Evolutionary conservation across 1,140 invertebrate genomes (phyloP), one percentile per base, ranked within the genome.

Genomic region (Ceratitis capitata): DNA sequence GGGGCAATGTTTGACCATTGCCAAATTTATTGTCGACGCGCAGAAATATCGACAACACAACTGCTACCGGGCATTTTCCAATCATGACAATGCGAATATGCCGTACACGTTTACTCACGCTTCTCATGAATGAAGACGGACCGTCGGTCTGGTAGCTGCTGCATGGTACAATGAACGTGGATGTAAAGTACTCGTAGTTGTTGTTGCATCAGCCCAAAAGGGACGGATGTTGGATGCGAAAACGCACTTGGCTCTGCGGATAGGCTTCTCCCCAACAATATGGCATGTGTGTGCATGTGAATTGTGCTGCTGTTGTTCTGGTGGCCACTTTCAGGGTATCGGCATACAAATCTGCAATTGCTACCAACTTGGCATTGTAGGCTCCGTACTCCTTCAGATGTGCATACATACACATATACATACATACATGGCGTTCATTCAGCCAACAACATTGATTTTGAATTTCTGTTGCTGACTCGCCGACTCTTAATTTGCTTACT

Each of bases 221-320:
- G 61, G 61, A 69, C 61, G 61, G 61, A 69, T 69, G 61, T 69
- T 35, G 61, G 32, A 6, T 69, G 58, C 32, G 61, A 29, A 69
- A 39, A 69, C 61, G 61, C 61, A 69, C 61, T 69, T 69, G 32
- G 61, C 61, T 19, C 29, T 32, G n/a, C 61, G 10, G 39, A 29
- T 16, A 32, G 32, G 32, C 26, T 35, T 12, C 39, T 69, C 61
- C n/a, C 19, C 23, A 56, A 23, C 7, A 23, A n/a, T 32, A 16
- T 32, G 88, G 88, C 90, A 35, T 69, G 23, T 56, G 23, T 7
- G 19, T 53, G 16, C 51, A 16, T 53, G 14, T 56, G 23, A 19
- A 53, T 16, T 53, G 16, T 9, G n/a, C 2, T 19, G 14, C 16
- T 69, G 29, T 69, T 39, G 12, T 35, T 35, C 32, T n/a, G 29